A percentile compares a stretch with the other conserved stretches of the same genome.
phyloP scores from a whole-genome alignment of 1,140 invertebrate species.

The Epicauta chinensis region DNA sequence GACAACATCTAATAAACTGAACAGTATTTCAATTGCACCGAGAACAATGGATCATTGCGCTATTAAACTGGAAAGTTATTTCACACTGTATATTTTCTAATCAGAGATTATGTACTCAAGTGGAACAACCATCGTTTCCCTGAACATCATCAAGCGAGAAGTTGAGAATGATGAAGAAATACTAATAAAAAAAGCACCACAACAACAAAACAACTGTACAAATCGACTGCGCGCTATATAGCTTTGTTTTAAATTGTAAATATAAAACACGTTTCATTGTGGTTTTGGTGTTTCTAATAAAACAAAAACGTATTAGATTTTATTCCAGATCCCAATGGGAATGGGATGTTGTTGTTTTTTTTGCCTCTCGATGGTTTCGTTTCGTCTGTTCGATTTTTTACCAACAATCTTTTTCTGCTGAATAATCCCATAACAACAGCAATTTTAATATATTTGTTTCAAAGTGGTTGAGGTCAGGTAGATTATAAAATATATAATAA shows the following conservation, averaged over 20 bases:
- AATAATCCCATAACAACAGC: too few relatives aligned
- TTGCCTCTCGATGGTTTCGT: too few relatives aligned
- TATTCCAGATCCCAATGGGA: slow-evolving; percentile 15
- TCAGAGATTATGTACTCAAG: slow-evolving; percentile 20
- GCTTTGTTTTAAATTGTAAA: slow-evolving; percentile 22
- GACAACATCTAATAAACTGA: not conserved
- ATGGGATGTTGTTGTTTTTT: not conserved
- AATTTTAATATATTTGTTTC: too few relatives aligned
- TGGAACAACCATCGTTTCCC: slow-evolving; percentile 19
- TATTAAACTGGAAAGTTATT: slow-evolving; percentile 21
- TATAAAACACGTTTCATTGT: slow-evolving; percentile 22
- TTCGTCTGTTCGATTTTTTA: too few relatives aligned
- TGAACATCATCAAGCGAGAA: slow-evolving; percentile 2
- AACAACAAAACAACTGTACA: slow-evolving; percentile 9
- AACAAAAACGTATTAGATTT: slow-evolving; percentile 13
- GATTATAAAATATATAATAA: too few relatives aligned
- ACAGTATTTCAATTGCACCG: not conserved
- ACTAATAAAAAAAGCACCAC: slow-evolving; percentile 2
- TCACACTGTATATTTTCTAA: slow-evolving; percentile 23
- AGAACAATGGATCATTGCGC: slow-evolving; percentile 9
- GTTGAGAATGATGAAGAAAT: not conserved
- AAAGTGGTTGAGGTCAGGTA: too few relatives aligned
- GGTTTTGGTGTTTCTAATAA: slow-evolving; percentile 14
- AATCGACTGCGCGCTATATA: too few relatives aligned
- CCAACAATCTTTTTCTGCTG: too few relatives aligned